Evolutionary conservation across 2,797 vertebrate species (phyloP).

Genomic region (Prionace glauca): DNA sequence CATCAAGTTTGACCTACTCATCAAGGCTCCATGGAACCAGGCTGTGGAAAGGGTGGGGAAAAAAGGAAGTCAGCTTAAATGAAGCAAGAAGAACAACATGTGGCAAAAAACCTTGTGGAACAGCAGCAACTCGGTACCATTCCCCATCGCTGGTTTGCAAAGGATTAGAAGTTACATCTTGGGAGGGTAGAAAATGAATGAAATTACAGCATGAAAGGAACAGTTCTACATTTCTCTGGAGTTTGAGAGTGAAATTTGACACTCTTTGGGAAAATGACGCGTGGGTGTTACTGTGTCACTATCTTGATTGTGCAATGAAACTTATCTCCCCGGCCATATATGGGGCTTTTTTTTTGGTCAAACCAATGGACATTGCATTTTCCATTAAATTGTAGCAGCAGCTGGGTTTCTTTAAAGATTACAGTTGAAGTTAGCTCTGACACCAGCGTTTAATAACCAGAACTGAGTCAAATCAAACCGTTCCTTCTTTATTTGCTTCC

Average conservation of each 20-base stretch:
- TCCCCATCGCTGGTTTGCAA: neutral
- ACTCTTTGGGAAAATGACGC: neutral
- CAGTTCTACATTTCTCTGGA: neutral
- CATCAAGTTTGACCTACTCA: neutral
- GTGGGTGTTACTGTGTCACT: neutral
- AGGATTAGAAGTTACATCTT: neutral
- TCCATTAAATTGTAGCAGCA: neutral
- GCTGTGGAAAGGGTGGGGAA: too few species aligned
- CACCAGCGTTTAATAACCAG: neutral
- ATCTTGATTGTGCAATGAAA: neutral
- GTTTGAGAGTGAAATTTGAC: neutral
- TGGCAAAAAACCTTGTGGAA: too few species aligned
- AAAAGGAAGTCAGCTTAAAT: neutral
- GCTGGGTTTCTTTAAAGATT: neutral
- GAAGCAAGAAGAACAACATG: neutral
- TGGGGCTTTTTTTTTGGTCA: neutral
- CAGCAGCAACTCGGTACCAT: too few species aligned
- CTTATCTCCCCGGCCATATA: neutral
- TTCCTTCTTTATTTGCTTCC: neutral
- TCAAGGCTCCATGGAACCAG: neutral
- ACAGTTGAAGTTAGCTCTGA: neutral
- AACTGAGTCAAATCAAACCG: neutral
- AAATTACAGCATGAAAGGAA: neutral
- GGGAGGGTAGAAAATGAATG: neutral
- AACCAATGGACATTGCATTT: neutral